These are phyloP conservation scores for Caloenas nicobarica DNA, from an alignment of 2,113 vertebrate species.

Conservation along the genomic window DNA sequence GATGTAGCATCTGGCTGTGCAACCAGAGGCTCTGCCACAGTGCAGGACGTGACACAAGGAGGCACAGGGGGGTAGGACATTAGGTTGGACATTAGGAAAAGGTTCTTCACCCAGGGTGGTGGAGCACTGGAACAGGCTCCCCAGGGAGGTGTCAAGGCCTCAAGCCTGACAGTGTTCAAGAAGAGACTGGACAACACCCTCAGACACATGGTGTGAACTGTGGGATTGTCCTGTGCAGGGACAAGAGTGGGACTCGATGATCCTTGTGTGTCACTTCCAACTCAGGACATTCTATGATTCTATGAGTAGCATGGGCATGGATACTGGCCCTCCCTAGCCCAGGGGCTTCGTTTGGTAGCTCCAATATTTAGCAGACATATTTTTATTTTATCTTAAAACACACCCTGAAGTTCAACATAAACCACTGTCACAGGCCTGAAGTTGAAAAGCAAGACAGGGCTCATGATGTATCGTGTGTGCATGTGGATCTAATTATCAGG, in stretches of 20 bases:
- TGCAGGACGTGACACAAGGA: background rate
- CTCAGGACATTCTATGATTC: no score
- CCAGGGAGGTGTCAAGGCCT: no score
- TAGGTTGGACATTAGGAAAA: no score
- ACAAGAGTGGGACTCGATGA: no score
- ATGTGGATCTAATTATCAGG: background rate
- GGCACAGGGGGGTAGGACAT: background rate
- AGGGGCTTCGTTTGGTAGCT: background rate
- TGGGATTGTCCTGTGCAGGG: no score
- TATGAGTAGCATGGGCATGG: no score
- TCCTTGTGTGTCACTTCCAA: no score
- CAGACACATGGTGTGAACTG: no score
- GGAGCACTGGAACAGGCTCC: no score
- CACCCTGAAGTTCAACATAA: background rate
- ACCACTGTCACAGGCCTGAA: background rate
- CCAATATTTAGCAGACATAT: background rate
- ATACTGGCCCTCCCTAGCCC: background rate
- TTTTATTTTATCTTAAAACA: slow-evolving; percentile 14
- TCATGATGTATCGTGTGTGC: background rate
- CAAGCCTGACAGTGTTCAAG: no score
- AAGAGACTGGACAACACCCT: no score
- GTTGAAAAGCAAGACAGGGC: background rate
- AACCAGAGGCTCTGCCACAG: background rate
- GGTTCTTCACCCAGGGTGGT: no score
- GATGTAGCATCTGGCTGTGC: background rate